These are phyloP conservation scores for mouse (Mus musculus) DNA, from an alignment of 2,113 vertebrate species.

Conservation along the genomic window DNA sequence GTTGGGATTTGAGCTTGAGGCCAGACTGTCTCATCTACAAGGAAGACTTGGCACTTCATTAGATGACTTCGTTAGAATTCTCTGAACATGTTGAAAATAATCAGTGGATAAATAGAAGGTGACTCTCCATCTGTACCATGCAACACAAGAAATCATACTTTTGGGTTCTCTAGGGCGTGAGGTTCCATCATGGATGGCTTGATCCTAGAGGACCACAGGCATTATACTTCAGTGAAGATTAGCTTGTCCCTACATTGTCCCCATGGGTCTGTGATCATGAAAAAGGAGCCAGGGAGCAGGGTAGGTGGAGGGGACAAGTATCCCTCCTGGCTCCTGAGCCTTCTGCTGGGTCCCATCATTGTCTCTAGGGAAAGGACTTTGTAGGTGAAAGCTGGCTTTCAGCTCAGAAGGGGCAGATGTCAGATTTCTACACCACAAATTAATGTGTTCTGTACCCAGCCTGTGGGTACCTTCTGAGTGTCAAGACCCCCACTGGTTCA, in stretches of 20 bases:
- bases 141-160: background rate
- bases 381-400: slow-evolving; percentile 20
- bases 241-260: background rate
- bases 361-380: slow-evolving; percentile 14
- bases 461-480: background rate
- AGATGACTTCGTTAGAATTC: slow-evolving; percentile 48
- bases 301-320: rapidly evolving
- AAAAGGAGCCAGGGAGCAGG: rapidly evolving
- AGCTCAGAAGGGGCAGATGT: slow-evolving; percentile 24
- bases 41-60: background rate
- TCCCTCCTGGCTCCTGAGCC: background rate
- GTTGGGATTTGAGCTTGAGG: background rate
- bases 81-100: background rate
- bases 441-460: background rate
- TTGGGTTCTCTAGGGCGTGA: background rate
- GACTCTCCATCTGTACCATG: background rate
- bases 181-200: background rate
- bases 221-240: rapidly evolving
- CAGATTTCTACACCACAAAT: background rate
- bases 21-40: background rate
- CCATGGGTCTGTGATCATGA: background rate
- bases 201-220: background rate
- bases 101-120: background rate
- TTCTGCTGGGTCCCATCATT: background rate
- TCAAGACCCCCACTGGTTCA: background rate